Evolutionary conservation across 2,797 vertebrate genomes (phyloP), one percentile per base, ranked within the genome.

Genomic region (Centropyge bicolor): DNA sequence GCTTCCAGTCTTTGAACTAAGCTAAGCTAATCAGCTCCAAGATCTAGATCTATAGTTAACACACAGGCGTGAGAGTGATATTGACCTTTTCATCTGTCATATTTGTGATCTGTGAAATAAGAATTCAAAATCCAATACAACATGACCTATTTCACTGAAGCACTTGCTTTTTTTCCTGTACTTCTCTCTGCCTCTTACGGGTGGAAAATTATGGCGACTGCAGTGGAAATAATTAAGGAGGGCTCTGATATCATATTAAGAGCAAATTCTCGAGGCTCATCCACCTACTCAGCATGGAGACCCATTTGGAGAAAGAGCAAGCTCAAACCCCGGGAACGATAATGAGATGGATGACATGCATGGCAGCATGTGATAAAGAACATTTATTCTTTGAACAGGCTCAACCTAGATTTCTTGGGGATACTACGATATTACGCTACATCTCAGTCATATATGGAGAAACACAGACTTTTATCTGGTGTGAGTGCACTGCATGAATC

Each of bases 231-330:
- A 83, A 80, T 86, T 67, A 65, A 74, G 55, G 7, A 36, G 41
- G 61, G 57, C 56, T 81, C 46, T 81, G 69, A 62, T 61, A 36
- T 43, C n/a, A 54, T 69, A 73, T 76, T 75, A 76, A 72, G 51
- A 80, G 51, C 24, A 81, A 66, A 79, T 78, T 83, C 61, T 60
- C 6, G 3, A 83, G 67, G 41, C 68, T 68, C 45, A 74, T 81
- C 68, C 78, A 59, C 54, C 78, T 75, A 72, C 82, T 80, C 69
- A 63, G 62, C 72, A 67, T 9, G 41, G 52, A 83, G 64, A 76
- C 57, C 64, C 64, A 80, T 87, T 84, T 84, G 60, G 70, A 83
- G 52, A 61, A 78, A 41, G 75, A 65, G 11, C 74, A 60, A 73
- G 81, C 70, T 62, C 27, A 11, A 56, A 72, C 64, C 45, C 43